phyloP scores from a whole-genome alignment of 2,888 invertebrate species.

The Oxystoma pomonae region DNA sequence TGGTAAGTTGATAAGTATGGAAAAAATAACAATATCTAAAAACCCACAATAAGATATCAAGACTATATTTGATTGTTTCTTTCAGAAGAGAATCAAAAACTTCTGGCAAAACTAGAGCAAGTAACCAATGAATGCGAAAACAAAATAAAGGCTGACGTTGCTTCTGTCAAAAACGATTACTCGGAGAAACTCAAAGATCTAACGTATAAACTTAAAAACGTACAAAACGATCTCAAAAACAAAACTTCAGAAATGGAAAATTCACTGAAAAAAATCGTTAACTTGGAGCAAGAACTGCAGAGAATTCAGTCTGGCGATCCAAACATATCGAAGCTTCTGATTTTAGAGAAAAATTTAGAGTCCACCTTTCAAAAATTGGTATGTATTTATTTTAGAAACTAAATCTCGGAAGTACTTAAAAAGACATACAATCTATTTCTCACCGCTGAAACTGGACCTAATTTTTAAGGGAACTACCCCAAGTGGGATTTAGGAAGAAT shows the following conservation, averaged over 20 bases:
- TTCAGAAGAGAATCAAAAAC: constrained; percentile 53
- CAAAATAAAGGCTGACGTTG: constrained; percentile 57
- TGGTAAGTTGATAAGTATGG: constrained; percentile 29
- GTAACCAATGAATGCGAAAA: constrained; percentile 55
- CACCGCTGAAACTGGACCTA: no score
- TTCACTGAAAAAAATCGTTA: constrained; percentile 52
- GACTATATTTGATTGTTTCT: constrained; percentile 24
- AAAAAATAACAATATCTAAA: not conserved
- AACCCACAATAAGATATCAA: not conserved
- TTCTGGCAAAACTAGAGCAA: constrained; percentile 52
- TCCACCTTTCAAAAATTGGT: constrained; percentile 59
- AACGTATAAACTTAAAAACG: constrained; percentile 53
- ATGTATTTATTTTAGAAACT: constrained; percentile 28
- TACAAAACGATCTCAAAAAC: constrained; percentile 55
- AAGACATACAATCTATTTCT: not conserved
- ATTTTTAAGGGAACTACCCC: no score
- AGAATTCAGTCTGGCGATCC: constrained; percentile 42
- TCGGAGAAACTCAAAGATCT: constrained; percentile 57
- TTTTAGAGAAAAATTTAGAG: constrained; percentile 56
- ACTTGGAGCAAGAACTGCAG: constrained; percentile 52
- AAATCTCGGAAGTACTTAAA: not conserved
- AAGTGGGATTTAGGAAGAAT: no score
- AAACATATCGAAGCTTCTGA: constrained; percentile 42
- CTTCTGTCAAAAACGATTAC: constrained; percentile 54
- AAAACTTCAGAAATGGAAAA: constrained; percentile 55